A percentile compares a stretch with the other conserved stretches of the same genome.
Evolutionary conservation across 2,888 invertebrate genomes (phyloP).

Genomic region (Agonopterix heracliana): DNA sequence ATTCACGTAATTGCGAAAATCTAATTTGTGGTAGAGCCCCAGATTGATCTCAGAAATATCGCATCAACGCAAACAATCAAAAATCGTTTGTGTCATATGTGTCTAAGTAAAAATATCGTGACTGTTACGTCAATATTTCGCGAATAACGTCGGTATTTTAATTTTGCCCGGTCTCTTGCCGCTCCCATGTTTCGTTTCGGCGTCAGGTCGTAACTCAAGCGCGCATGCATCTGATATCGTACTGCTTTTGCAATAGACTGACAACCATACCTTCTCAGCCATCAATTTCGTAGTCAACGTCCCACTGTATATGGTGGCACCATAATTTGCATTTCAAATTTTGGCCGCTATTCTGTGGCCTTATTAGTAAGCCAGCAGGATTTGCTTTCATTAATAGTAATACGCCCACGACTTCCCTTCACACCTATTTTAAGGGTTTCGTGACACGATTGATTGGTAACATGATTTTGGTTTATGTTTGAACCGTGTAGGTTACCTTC

Average conservation of each 20-base stretch:
- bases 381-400: background rate
- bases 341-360: conserved; percentile 23
- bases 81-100: too few species aligned
- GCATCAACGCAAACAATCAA: too few species aligned
- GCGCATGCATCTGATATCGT: conserved; percentile 49
- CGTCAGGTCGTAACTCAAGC: conserved; percentile 32
- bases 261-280: conserved; percentile 18
- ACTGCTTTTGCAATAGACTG: conserved; percentile 26
- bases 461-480: too few species aligned
- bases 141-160: too few species aligned
- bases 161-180: background rate
- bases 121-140: too few species aligned
- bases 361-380: background rate
- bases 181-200: conserved; percentile 27
- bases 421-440: background rate
- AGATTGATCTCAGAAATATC: too few species aligned
- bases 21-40: too few species aligned
- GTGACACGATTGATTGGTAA: background rate
- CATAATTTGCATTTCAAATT: conserved; percentile 35
- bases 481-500: too few species aligned
- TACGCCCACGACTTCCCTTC: background rate
- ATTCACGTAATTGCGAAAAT: too few species aligned
- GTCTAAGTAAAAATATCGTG: too few species aligned
- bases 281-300: conserved; percentile 21
- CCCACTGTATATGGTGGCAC: conserved; percentile 7